Percentiles rank a stretch among this genome's conserved stretches.
phyloP scores from a whole-genome alignment of 2,888 invertebrate species.

The Didymodactylos carnosus region DNA sequence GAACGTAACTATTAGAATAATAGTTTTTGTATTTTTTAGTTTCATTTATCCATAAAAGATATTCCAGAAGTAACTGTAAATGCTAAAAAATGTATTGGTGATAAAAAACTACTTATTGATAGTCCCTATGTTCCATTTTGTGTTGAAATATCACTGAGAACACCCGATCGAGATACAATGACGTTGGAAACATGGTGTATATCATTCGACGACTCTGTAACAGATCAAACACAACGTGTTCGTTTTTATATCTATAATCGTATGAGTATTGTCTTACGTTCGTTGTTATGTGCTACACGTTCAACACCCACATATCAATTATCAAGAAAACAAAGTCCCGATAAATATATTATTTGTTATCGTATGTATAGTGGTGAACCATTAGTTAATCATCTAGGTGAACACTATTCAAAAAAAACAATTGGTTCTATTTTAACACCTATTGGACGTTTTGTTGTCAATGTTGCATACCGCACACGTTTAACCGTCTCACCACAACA shows the following conservation, averaged over 20 bases:
- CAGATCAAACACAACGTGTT: constrained; percentile 23
- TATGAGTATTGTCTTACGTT: constrained; percentile 73
- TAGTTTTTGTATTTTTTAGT: constrained; percentile 37
- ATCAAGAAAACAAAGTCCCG: constrained; percentile 61
- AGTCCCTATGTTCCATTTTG: constrained; percentile 19
- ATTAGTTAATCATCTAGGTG: constrained; percentile 41
- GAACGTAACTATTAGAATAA: no score
- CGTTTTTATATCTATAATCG: constrained; percentile 52
- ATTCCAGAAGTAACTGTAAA: constrained; percentile 58
- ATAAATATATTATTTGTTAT: constrained; percentile 72
- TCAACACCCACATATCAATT: constrained; percentile 82
- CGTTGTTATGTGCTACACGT: constrained; percentile 65
- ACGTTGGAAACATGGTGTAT: constrained; percentile 61
- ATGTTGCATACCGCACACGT: constrained; percentile 67
- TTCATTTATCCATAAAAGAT: constrained; percentile 67
- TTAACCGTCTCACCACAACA: constrained; percentile 52
- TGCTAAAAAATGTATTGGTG: constrained; percentile 51
- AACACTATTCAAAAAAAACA: constrained; percentile 55
- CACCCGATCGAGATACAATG: constrained; percentile 69
- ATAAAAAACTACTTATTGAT: constrained; percentile 37
- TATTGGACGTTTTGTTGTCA: constrained; percentile 58
- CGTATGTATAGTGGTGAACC: constrained; percentile 44
- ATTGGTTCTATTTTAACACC: constrained; percentile 71
- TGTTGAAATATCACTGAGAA: constrained; percentile 53
- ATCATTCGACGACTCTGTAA: constrained; percentile 19